Evolutionary conservation across 2,888 invertebrate genomes (phyloP).

Genomic region (Drosophila yooni): DNA sequence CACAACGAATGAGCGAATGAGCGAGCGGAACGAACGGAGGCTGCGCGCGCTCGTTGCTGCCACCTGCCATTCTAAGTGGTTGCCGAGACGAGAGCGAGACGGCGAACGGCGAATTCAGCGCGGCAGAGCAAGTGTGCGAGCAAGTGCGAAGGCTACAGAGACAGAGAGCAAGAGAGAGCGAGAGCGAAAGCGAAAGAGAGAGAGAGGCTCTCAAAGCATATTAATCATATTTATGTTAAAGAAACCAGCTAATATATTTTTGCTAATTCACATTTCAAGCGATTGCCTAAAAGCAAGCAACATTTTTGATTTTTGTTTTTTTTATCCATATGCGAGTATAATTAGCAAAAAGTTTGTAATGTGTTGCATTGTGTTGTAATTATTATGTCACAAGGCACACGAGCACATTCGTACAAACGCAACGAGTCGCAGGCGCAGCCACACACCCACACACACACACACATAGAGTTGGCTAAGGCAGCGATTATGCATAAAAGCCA

Average conservation of each 20-base stretch:
- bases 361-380: conserved; percentile 12
- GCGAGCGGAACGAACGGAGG: conserved; percentile 66
- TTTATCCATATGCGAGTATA: conserved; percentile 3
- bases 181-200: not conserved
- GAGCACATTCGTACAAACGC: conserved; percentile 10
- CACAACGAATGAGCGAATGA: conserved; percentile 58
- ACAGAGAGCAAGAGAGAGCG: conserved; percentile 16
- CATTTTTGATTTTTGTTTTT: not conserved
- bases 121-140: conserved; percentile 26
- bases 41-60: conserved; percentile 70
- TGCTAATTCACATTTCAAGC: conserved; percentile 17
- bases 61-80: conserved; percentile 66
- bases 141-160: not conserved
- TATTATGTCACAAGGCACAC: conserved; percentile 24
- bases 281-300: conserved; percentile 15
- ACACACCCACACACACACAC: conserved; percentile 19
- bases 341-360: conserved; percentile 31
- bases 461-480: conserved; percentile 15
- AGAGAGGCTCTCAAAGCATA: conserved; percentile 12
- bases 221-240: conserved; percentile 39
- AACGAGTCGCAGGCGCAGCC: conserved; percentile 60
- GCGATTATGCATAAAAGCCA: conserved; percentile 70
- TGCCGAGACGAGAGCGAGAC: conserved; percentile 48
- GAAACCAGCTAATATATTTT: conserved; percentile 24
- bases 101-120: conserved; percentile 20